Conservation (phyloP, 2,888 invertebrate species). For the Lycophotia porphyrea region DNA sequence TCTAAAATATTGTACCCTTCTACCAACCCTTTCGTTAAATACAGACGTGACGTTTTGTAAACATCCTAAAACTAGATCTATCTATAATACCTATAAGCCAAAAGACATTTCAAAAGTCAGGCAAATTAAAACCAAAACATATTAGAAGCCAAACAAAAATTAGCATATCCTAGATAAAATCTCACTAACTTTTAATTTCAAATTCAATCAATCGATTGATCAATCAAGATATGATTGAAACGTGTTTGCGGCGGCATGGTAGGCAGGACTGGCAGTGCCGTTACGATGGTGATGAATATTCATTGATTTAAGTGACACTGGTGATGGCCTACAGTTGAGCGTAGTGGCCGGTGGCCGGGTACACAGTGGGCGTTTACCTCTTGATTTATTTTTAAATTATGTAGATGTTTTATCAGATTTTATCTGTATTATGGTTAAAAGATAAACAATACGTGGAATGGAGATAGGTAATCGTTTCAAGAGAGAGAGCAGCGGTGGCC, state of each 20-base stretch:
- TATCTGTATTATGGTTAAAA: conserved; percentile 9
- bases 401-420: neutral
- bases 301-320: conserved; percentile 56
- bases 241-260: conserved; percentile 43
- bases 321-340: conserved; percentile 42
- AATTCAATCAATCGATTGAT: conserved; percentile 56
- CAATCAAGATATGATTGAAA: conserved; percentile 59
- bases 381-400: conserved; percentile 32
- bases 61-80: neutral
- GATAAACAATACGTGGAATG: neutral
- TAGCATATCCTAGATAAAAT: neutral
- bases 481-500: too few relatives aligned
- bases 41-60: neutral
- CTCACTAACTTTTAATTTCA: conserved; percentile 45
- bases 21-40: neutral
- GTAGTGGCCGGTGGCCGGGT: conserved; percentile 1
- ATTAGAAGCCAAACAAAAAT: conserved; percentile 15
- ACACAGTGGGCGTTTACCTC: conserved; percentile 41
- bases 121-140: neutral
- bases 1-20: neutral
- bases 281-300: conserved; percentile 56
- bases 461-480: neutral
- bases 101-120: neutral
- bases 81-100: neutral
- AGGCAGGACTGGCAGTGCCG: conserved; percentile 46